Evolutionary conservation across 2,888 invertebrate species (phyloP), one percentile per base, ranked within the genome.

Genomic region (Xylota segnis): DNA sequence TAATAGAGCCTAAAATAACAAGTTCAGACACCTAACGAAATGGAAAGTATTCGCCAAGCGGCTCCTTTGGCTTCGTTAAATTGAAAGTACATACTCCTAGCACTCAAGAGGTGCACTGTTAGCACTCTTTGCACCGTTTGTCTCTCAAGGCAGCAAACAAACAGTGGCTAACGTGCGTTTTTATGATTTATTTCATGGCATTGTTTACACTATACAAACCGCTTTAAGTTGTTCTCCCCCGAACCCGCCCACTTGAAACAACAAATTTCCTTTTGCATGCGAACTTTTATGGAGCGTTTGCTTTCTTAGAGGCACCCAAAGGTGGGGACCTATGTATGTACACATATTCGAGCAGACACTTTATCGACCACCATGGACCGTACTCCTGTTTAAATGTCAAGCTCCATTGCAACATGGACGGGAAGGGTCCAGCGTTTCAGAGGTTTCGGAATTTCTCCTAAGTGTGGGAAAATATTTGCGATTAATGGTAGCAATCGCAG

Each of bases 391-490:
- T 77, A 82, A 82, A 86, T 86, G 82, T 82, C 82, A 71, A 75
- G 59, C 68, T 34, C 32, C 29, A 37, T 23, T 54, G 59, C 29
- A 34, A 47, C 58, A 63, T 23, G 27, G 56, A 58, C 70, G 47
- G 32, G 47, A 58, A 61, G 66, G 43, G 74, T 75, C 27, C 52
- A 75, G 40, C 23, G 14, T 16, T 65, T 61, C 14, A 37, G 43
- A 50, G 70, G 18, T 72, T 77, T 70, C 40, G 86, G 71, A 82
- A 86, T 86, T 86, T 86, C 82, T 71, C 86, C 18, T 66, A 77
- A 86, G 76, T 86, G 86, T 86, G 86, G 86, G 86, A 86, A 84
- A 72, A 86, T 82, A 77, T 72, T 56, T 56, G 40, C 82, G 68
- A 77, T 72, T 71, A 76, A 81, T 86, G 65, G 66, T 76, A 66